A percentile compares a stretch with the other conserved stretches of the same genome.
Evolutionary conservation across 1,140 invertebrate genomes (phyloP).

Genomic region (Papilio polytes): DNA sequence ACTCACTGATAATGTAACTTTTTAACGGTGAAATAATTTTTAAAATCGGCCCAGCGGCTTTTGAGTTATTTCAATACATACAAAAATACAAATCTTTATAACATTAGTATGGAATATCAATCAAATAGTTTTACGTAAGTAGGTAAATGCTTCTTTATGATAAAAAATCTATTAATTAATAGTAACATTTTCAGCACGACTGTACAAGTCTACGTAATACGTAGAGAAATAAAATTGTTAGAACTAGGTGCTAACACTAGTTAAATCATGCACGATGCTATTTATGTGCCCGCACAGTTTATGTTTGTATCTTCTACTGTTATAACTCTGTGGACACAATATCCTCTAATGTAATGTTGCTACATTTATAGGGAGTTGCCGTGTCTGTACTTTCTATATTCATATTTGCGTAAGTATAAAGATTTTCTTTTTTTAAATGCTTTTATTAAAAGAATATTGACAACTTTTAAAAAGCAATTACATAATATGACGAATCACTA

Average conservation of each 20-base stretch:
- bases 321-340: conserved; percentile 9
- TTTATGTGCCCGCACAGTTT: conserved; percentile 41
- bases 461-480: no score
- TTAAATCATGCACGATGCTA: conserved; percentile 46
- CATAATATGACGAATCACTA: no score
- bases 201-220: conserved; percentile 41
- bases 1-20: no score
- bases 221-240: conserved; percentile 45
- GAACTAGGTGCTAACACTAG: conserved; percentile 48
- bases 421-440: background rate
- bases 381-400: background rate
- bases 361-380: background rate
- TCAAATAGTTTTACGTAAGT: no score
- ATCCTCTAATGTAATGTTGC: conserved; percentile 16
- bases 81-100: no score
- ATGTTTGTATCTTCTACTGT: background rate
- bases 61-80: no score
- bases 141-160: no score
- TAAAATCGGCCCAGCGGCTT: no score
- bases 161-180: background rate
- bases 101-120: no score
- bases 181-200: conserved; percentile 7
- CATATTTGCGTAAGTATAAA: no score
- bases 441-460: no score
- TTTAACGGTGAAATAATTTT: no score